A percentile compares a stretch with the other conserved stretches of the same genome.
Evolutionary conservation across 2,797 vertebrate genomes (phyloP).

Genomic region (Poecilia gillii): DNA sequence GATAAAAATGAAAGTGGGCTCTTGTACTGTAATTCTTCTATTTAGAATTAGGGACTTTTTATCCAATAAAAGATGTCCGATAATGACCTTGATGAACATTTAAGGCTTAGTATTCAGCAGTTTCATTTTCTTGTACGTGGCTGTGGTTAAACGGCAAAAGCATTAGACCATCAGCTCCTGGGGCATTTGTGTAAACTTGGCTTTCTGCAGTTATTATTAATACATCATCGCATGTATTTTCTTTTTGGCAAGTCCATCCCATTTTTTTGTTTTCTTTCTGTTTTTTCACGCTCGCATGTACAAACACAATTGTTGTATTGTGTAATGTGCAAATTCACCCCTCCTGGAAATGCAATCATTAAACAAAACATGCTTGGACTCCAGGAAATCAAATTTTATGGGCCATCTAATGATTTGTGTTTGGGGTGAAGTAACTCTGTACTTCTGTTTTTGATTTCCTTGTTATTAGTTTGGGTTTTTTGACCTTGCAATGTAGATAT

Average conservation of each 20-base stretch:
- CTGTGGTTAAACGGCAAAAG: conserved; percentile 39
- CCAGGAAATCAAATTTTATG: conserved; percentile 72
- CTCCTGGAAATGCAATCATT: conserved; percentile 32
- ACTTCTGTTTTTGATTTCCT: conserved; percentile 20
- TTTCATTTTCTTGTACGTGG: conserved; percentile 1
- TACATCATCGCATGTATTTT: conserved; percentile 39
- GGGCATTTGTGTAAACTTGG: conserved; percentile 57
- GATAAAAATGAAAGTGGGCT: conserved; percentile 14
- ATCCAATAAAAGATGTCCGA: background rate
- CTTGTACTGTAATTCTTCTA: background rate
- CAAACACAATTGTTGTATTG: conserved; percentile 21
- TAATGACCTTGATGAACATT: conserved; percentile 24
- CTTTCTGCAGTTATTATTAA: conserved; percentile 62
- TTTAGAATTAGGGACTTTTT: background rate
- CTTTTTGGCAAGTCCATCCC: conserved; percentile 21
- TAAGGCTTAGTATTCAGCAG: conserved; percentile 5
- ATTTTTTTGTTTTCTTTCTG: conserved; percentile 11
- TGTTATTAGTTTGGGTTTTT: conserved; percentile 21
- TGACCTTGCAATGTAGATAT: conserved; percentile 3
- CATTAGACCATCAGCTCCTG: conserved; percentile 65
- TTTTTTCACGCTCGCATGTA: conserved; percentile 11
- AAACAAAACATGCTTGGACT: conserved; percentile 48
- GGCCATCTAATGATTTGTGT: conserved; percentile 67
- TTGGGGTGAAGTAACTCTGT: conserved; percentile 34
- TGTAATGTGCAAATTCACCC: conserved; percentile 38